Evolutionary conservation across 1,140 invertebrate species (phyloP), one percentile per base, ranked within the genome.

Genomic region (Temnothorax longispinosus): DNA sequence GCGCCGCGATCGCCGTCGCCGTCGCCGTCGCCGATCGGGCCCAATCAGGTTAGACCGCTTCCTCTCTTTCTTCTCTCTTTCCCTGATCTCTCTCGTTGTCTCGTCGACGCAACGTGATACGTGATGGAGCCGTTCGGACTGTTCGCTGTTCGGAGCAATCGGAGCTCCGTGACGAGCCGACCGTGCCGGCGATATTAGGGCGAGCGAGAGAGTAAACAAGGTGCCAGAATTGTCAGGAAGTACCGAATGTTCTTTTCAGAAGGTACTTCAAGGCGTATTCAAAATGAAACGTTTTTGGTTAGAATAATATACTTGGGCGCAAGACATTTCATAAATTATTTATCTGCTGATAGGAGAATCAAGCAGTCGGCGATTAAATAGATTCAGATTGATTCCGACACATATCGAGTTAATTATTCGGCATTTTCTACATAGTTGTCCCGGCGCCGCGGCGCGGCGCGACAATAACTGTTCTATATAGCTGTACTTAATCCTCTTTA

Each of bases 401-500:
- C 18, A 32, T 27, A 27, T 76, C 0, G 54, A 13, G 6, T 44
- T 32, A 13, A 2, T 44, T 32, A 41, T 27, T 72, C 13, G 3
- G 6, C 1, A 41, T 41, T 75, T 15, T 18, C 38, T 41, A 5
- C 2, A 3, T 47, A 78, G 27, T 65, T n/a, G 38, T 35, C 18
- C 6, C 21, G 41, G 21, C 27, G 27, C 27, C n/a, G 35, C 15
- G 72, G 27, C 27, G 27, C 27, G 27, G 27, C n/a, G 35, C 15
- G 72, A 15, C 35, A 27, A n/a, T n/a, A n/a, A 50, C 7, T 50
- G 50, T 64, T 78, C 58, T 50, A 71, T 21, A 27, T 1, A 0
- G 13, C n/a, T 2, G 27, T 47, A 50, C 47, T 78, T 78, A 78
- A 78, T 78, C 75, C 60, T 64, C 58, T 64, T 47, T 35, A 50